These are phyloP conservation scores for Petroica traversi DNA, from an alignment of 2,113 vertebrate genomes.

Conservation along the genomic window DNA sequence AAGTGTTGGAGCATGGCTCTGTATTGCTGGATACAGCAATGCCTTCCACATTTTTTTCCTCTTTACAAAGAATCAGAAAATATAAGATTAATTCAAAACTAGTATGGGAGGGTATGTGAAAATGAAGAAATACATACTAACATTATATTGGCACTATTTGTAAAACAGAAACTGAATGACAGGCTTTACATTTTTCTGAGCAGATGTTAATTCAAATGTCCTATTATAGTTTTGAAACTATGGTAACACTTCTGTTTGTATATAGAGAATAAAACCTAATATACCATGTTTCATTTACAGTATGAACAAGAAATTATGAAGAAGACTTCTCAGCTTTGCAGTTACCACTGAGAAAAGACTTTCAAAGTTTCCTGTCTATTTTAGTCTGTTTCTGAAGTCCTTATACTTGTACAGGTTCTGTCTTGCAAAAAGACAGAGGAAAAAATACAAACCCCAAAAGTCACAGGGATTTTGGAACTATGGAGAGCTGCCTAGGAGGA, in stretches of 20 bases:
- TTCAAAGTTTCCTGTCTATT: neutral
- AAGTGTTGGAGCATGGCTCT: neutral
- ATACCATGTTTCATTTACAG: neutral
- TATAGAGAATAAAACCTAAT: neutral
- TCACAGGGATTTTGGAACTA: neutral
- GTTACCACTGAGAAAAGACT: neutral
- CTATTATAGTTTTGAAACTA: neutral
- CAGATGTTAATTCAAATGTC: neutral
- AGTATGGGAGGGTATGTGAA: neutral
- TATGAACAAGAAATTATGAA: neutral
- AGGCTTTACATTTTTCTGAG: neutral
- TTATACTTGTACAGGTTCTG: neutral
- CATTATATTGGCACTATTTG: neutral
- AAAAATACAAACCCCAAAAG: rapidly evolving
- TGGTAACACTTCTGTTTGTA: neutral
- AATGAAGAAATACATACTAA: neutral
- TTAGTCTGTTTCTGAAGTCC: neutral
- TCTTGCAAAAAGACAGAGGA: neutral
- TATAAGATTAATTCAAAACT: neutral
- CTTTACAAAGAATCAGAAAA: neutral
- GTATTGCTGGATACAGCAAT: neutral
- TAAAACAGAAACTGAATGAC: neutral
- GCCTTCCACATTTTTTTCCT: neutral
- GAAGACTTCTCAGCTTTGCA: neutral
- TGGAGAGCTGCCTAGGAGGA: neutral